Base-by-base conservation (phyloP, 2,888 invertebrate species). In the Poecilus cupreus region DNA sequence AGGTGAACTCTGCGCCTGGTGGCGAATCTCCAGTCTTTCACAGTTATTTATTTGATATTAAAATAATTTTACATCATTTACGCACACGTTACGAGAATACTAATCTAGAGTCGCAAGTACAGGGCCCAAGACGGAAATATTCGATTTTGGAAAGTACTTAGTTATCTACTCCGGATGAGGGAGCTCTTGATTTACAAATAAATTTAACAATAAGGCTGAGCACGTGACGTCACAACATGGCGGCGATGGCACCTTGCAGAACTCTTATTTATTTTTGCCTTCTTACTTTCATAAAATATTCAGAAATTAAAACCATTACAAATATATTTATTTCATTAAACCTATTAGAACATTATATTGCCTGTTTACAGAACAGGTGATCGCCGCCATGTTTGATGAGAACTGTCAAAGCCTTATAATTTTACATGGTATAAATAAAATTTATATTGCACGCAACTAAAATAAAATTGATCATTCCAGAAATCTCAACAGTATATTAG, bases 1-100 rank as follows among this genome's bases (percentile, higher is more conserved):
- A 75, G 37, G 79, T 79, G 79, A 68, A 26, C 16, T 60, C 46
- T 78, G 64, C 78, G 64, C 78, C 51, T 24, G 16, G 78, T 68
- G 70, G 79, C 70, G 46, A 79, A 79, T 26, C 57, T 79, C 37
- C 79, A 79, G 79, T 79, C 79, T 79, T 57, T 26, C 51, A 37
- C 39, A 49, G 13, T 77, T 76, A 22, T 60, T 46, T 46, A 18
- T 60, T 26, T 68, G 64, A 68, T 68, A 68, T 37, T 68, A 68
- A 68, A 68, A 68, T 68, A 68, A 68, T 68, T 68, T 37, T 68
- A 68, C 37, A 37, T 68, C 64, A 68, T 68, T 68, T 68, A 37
- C 64, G 37, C 64, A 68, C 64, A 68, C 37, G 18, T 37, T 68
- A 68, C 64, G 64, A 68, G 37, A 68, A 68, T 68, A 60, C 60